phyloP scores from a whole-genome alignment of 2,113 vertebrate species.

The Myotis lucifugus region DNA sequence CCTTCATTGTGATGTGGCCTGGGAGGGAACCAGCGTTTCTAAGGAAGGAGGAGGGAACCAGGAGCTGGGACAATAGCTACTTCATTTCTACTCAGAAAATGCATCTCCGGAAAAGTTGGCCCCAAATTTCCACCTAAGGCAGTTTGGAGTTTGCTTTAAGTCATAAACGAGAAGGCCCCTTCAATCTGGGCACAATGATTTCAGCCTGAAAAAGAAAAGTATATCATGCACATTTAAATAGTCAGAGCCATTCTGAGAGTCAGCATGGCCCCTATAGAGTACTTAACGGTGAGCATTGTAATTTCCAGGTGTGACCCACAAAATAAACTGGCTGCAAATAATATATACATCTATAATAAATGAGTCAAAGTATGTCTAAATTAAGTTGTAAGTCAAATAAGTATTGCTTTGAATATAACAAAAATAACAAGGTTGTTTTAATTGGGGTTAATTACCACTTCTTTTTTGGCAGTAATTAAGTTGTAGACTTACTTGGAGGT shows the following conservation, averaged over 20 bases:
- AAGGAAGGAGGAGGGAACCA: not conserved
- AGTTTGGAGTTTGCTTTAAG: not conserved
- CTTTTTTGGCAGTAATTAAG: conserved; percentile 3
- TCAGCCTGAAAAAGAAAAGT: not conserved
- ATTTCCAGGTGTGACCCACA: not conserved
- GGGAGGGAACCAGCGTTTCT: not conserved
- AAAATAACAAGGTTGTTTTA: not conserved
- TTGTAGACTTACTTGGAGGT: not conserved
- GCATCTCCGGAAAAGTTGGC: not conserved
- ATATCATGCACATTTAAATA: conserved; percentile 23
- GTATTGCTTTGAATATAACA: not conserved
- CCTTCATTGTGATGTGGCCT: not conserved
- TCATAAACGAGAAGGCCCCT: not conserved
- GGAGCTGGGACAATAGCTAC: not conserved
- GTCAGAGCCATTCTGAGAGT: conserved; percentile 22
- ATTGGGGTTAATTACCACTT: not conserved
- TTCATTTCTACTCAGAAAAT: not conserved
- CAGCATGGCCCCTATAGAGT: not conserved
- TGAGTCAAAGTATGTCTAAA: not conserved
- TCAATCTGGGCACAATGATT: conserved; percentile 7
- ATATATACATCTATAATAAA: not conserved
- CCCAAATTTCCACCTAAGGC: not conserved
- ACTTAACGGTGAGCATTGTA: conserved; percentile 44
- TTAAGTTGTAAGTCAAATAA: not conserved
- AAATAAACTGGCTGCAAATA: conserved; percentile 15